Evolutionary conservation across 30 jellyfish, hydroid and myxozoan genomes (phyloP).

Genomic region (Aurelia coerulea): DNA sequence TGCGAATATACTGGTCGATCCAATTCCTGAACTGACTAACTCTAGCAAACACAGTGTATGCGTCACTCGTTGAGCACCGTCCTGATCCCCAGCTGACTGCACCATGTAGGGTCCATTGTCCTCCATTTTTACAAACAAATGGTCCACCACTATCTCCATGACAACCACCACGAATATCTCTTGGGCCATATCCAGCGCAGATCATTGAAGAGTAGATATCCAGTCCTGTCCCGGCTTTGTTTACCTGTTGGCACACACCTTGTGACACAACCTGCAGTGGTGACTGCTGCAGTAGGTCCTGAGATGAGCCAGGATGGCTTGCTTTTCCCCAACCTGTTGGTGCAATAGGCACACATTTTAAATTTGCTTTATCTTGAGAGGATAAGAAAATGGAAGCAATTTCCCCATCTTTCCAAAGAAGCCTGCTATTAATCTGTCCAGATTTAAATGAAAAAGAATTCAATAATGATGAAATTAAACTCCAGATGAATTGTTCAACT

Average conservation of each 20-base stretch:
- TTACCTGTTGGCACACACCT: too few relatives aligned
- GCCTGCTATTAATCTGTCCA: too few relatives aligned
- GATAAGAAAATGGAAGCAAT: too few relatives aligned
- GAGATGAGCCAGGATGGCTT: slow-evolving; percentile 50
- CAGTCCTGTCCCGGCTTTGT: too few relatives aligned
- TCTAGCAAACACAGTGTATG: slow-evolving; percentile 87
- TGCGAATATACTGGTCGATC: slow-evolving; percentile 10
- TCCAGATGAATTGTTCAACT: too few relatives aligned
- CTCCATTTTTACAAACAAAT: slow-evolving; percentile 76
- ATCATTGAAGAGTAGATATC: slow-evolving; percentile 38
- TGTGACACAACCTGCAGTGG: slow-evolving; percentile 47
- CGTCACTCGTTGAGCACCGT: slow-evolving; percentile 63
- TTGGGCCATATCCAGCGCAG: slow-evolving; percentile 93
- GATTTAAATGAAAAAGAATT: too few relatives aligned
- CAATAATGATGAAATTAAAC: too few relatives aligned
- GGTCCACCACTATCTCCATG: slow-evolving; percentile 98
- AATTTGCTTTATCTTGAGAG: too few relatives aligned
- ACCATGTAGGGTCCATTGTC: slow-evolving; percentile 80
- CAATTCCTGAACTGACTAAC: slow-evolving; percentile 48
- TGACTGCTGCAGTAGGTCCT: slow-evolving; percentile 57
- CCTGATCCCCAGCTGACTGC: slow-evolving; percentile 95
- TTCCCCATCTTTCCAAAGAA: too few relatives aligned
- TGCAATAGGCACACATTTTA: too few relatives aligned
- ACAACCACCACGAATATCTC: slow-evolving; percentile 83
- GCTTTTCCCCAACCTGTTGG: slow-evolving; percentile 77